Percentiles rank a stretch among this genome's conserved stretches.
These are phyloP conservation scores for Salvelinus namaycush DNA, from an alignment of 2,113 vertebrate genomes.

Conservation along the genomic window DNA sequence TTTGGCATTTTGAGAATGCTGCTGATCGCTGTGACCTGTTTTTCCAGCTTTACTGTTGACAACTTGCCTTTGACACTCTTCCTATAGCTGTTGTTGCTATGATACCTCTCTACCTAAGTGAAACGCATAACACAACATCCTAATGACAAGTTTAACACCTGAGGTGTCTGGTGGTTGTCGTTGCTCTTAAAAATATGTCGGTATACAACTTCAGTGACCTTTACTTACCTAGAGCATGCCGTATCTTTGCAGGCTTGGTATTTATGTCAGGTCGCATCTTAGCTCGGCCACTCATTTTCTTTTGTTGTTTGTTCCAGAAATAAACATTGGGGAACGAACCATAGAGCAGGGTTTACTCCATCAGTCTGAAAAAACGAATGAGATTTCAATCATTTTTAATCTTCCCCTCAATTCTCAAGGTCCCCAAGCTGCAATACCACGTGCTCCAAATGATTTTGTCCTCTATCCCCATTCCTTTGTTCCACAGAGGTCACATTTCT, in stretches of 20 bases:
- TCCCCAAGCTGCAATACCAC: too few relatives aligned
- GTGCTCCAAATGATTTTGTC: slow-evolving; percentile 5
- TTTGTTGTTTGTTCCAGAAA: slow-evolving; percentile 16
- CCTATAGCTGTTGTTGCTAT: not conserved
- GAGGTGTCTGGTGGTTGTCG: not conserved
- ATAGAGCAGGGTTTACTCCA: slow-evolving; percentile 17
- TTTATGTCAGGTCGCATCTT: slow-evolving; percentile 11
- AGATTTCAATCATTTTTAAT: slow-evolving; percentile 54
- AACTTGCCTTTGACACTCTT: not conserved
- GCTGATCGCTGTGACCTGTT: slow-evolving; percentile 9
- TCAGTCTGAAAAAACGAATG: slow-evolving; percentile 37
- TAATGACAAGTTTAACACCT: too few relatives aligned
- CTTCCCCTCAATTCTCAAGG: slow-evolving; percentile 13
- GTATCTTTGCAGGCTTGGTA: not conserved
- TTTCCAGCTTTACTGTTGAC: not conserved
- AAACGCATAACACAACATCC: too few relatives aligned
- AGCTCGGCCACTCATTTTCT: not conserved
- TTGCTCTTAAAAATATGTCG: not conserved
- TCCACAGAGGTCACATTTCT: slow-evolving; percentile 41
- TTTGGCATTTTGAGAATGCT: not conserved
- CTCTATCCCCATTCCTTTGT: slow-evolving; percentile 23
- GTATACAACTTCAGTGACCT: slow-evolving; percentile 4
- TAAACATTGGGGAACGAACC: slow-evolving; percentile 3
- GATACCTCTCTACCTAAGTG: not conserved
- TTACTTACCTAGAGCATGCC: not conserved